Evolutionary conservation across 2,797 vertebrate genomes (phyloP).

Genomic region (Tarsius wallacei): DNA sequence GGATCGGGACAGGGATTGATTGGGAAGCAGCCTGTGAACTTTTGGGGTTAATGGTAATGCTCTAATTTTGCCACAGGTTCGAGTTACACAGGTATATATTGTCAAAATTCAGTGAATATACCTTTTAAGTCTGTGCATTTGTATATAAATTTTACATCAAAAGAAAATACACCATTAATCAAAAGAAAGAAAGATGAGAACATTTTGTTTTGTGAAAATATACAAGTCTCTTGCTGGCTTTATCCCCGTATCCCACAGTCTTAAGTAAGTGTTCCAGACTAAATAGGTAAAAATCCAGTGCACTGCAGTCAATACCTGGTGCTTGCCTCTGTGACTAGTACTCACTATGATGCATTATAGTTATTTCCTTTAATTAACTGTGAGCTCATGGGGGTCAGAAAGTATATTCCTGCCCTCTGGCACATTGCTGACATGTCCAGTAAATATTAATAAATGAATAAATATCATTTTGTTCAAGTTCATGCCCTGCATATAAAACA

Average conservation of each 20-base stretch:
- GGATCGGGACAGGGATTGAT: neutral
- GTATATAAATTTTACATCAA: neutral
- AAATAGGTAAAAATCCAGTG: neutral
- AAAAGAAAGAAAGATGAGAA: neutral
- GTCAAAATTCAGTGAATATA: neutral
- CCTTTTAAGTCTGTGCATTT: neutral
- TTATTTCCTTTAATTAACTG: neutral
- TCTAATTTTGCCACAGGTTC: neutral
- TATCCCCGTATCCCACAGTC: neutral
- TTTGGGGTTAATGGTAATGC: neutral
- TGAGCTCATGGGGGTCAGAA: neutral
- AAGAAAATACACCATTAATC: neutral
- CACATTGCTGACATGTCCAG: neutral
- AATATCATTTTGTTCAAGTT: neutral
- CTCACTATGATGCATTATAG: neutral
- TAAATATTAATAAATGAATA: neutral
- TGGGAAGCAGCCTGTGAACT: neutral
- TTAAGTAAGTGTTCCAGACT: neutral
- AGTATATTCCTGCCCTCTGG: neutral
- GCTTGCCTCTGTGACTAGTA: neutral
- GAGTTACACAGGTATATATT: neutral
- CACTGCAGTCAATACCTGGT: neutral
- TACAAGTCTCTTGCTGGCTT: neutral
- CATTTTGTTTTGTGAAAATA: neutral
- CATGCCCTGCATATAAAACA: neutral